Evolutionary conservation across 2,113 vertebrate genomes (phyloP), one percentile per base, ranked within the genome.

Genomic region (Tiliqua scincoides): DNA sequence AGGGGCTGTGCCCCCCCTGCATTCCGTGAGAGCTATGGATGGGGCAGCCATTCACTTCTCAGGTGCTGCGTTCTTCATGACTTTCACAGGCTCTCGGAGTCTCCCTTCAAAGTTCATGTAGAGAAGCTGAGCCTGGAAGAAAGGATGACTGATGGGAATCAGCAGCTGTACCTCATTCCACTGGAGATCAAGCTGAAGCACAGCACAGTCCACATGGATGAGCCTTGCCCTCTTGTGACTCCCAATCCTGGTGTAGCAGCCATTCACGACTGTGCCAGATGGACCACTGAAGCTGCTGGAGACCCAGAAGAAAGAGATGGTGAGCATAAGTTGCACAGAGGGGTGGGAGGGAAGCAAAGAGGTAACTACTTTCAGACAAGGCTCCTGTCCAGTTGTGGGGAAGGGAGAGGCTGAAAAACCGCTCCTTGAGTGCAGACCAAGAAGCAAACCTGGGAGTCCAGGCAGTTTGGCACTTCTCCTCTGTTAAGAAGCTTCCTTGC

Each of bases 181-280:
- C 94, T 99, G 90, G 97, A 99, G 93, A 99, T 99, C 71, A 97
- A 97, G 79, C 96, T 99, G 92, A 97, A 97, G 75, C 96, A 99
- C 93, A 98, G 97, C 94, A 97, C 93, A 0, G 94, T 99, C 86
- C 95, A 95, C 35, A 87, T 96, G 0, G 97, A 98, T 1, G 95
- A 93, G 0, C 12, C 20, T 0, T 99, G 98, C 89, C 99, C 99
- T 2, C 95, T 97, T 5, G 93, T 99, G 10, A 93, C 86, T 0
- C 98, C 98, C 3, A 96, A 93, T 85, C 87, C 82, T 0, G 98
- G 99, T 0, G 98, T 98, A 25, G 93, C 96, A 0, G 97, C 97
- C 9, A 96, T 99, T 89, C 99, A 99, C 1, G 97, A 98, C 62
- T 99, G 99, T 11, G 97, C 97, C 0, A 90, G 95, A 52, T 99